Base-by-base conservation (phyloP, 2,797 vertebrate species). In the Sparus aurata region DNA sequence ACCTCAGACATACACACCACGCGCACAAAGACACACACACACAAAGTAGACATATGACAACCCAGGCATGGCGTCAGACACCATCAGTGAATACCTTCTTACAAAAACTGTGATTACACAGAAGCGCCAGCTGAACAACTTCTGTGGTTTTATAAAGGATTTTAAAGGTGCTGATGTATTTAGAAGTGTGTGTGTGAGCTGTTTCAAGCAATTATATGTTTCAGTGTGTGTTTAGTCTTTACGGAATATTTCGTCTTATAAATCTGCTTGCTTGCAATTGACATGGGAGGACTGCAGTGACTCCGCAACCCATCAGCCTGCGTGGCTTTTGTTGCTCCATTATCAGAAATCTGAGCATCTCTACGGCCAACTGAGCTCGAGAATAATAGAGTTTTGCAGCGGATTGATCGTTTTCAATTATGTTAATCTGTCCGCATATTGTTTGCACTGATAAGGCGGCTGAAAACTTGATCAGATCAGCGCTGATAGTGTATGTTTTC, bases 1-100 rank as follows among this genome's bases (percentile, higher is more conserved):
- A 95, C 92, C 94, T 93, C 82, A 93, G 82, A 93, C 86, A 86
- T 43, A 86, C 77, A 77, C 71, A 85, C 68, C 50, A 45, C 54
- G 49, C 43, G 59, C 73, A 69, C 73, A 80, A 60, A 61, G n/a
- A 80, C 61, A 66, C 65, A 49, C 75, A 70, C 30, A 20, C 55
- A 75, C 61, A 79, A 13, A 52, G 60, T 25, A 60, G 62, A 86
- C 55, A 52, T 69, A 73, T 83, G 64, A 83, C 82, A 89, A 90
- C 13, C 58, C 54, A 34, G 75, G 75, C 73, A 77, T 76, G 73
- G 86, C 49, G 49, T 77, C 80, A 89, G 60, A 70, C 59, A 77
- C 77, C 69, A 75, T 81, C 67, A 63, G 59, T 77, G 77, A 87
- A 80, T 89, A 80, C 45, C 46, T 49, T 49, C 69, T 67, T 63